Percentiles rank a stretch among this genome's conserved stretches.
These are phyloP conservation scores for Holothuria leucospilota DNA, from an alignment of 53 echinoderm and acorn worm species.

Conservation along the genomic window DNA sequence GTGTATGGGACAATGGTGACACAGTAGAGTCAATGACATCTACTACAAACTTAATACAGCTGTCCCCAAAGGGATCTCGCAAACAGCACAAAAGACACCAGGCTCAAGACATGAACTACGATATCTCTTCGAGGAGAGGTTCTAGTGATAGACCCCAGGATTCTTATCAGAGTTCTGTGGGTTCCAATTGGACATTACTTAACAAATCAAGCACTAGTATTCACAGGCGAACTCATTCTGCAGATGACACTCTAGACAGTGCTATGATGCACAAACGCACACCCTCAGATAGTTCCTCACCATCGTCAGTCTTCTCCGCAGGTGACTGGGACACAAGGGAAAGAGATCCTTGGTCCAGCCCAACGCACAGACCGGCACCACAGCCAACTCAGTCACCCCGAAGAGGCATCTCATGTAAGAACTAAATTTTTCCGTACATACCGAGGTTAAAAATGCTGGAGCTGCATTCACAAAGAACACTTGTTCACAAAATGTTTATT, in stretches of 20 bases:
- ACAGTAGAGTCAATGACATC: constrained; percentile 52
- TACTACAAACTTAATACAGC: constrained; percentile 64
- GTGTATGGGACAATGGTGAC: constrained; percentile 49
- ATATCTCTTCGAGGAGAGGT: constrained; percentile 52
- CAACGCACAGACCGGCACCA: constrained; percentile 48
- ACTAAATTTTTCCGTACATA: no score
- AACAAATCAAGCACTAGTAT: constrained; percentile 26
- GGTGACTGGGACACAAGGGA: constrained; percentile 59
- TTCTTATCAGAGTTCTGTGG: constrained; percentile 1
- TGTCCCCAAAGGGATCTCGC: constrained; percentile 43
- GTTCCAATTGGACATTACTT: constrained; percentile 34
- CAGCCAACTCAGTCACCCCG: constrained; percentile 38
- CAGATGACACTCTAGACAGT: constrained; percentile 84
- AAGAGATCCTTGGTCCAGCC: constrained; percentile 90
- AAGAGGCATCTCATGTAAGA: constrained; percentile 13
- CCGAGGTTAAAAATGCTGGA: no score
- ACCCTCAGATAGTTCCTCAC: constrained; percentile 87
- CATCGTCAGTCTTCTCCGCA: constrained; percentile 72
- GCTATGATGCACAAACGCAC: constrained; percentile 72
- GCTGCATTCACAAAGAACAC: no score
- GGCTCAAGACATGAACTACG: not conserved
- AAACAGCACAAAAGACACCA: constrained; percentile 23
- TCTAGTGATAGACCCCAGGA: constrained; percentile 41
- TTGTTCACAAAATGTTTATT: no score
- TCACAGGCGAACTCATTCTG: constrained; percentile 87